phyloP scores from a whole-genome alignment of 2,888 invertebrate species.

The Lasioglossum morio region DNA sequence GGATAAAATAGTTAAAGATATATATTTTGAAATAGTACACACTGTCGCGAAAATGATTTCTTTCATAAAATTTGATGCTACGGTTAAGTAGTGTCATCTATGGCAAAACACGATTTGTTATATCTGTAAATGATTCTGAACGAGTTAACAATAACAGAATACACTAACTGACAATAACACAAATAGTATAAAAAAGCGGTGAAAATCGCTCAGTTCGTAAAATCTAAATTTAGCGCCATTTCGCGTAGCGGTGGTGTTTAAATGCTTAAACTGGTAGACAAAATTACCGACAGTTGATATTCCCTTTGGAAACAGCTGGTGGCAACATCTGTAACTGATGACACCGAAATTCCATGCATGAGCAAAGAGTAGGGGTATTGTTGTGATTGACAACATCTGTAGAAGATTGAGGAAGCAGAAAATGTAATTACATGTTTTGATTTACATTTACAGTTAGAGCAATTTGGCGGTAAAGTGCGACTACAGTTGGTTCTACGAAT shows the following conservation, averaged over 20 bases:
- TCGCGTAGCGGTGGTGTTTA: not conserved
- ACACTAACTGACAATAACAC: no score
- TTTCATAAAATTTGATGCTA: not conserved
- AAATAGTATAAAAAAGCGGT: no score
- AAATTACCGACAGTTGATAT: not conserved
- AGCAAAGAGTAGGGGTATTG: no score
- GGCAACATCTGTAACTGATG: not conserved
- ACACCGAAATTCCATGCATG: no score
- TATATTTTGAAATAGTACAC: not conserved
- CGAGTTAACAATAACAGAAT: not conserved
- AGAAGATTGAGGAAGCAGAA: no score
- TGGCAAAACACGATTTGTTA: not conserved
- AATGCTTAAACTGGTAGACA: not conserved
- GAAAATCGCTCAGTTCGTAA: not conserved
- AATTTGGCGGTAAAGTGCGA: not conserved
- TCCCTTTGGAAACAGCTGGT: not conserved
- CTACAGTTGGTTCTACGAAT: not conserved
- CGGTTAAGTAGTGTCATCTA: not conserved
- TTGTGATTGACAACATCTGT: no score
- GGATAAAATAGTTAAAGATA: no score
- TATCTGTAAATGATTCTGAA: not conserved
- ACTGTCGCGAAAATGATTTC: not conserved
- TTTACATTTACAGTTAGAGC: not conserved
- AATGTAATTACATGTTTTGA: not conserved
- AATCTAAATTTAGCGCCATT: not conserved